Percentiles rank a stretch among this genome's conserved stretches.
Evolutionary conservation across 2,888 invertebrate species (phyloP).

Genomic region (Leucania comma): DNA sequence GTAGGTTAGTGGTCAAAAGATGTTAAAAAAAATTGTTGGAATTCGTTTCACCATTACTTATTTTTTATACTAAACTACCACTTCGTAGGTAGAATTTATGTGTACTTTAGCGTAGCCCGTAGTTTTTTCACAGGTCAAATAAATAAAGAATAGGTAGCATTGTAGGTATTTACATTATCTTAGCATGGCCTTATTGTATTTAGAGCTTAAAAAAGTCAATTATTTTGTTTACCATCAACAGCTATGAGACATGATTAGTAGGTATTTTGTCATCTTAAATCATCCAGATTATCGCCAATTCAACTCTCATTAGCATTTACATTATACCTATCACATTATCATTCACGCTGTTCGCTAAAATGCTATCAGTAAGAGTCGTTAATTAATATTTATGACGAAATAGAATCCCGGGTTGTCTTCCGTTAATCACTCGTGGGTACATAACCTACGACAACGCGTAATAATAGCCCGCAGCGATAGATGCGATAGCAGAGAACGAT

Average conservation of each 20-base stretch:
- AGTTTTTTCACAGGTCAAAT: constrained; percentile 24
- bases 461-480: constrained; percentile 28
- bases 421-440: constrained; percentile 29
- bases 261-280: not conserved
- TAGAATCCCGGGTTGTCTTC: constrained; percentile 33
- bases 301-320: not conserved
- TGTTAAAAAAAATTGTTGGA: constrained; percentile 18
- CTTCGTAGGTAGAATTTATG: constrained; percentile 27
- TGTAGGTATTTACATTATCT: constrained; percentile 8
- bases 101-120: constrained; percentile 25
- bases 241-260: not conserved
- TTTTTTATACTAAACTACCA: constrained; percentile 15
- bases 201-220: not conserved
- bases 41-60: constrained; percentile 36
- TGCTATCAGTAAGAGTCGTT: constrained; percentile 22
- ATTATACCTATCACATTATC: constrained; percentile 1
- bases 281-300: not conserved
- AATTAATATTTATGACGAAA: constrained; percentile 49
- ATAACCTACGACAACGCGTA: constrained; percentile 50
- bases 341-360: constrained; percentile 9
- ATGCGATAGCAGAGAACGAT: constrained; percentile 12
- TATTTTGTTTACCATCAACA: not conserved
- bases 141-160: constrained; percentile 10
- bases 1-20: constrained; percentile 49
- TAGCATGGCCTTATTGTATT: constrained; percentile 20